Evolutionary conservation across 2,113 vertebrate species (phyloP).

Genomic region (Picathartes gymnocephalus): DNA sequence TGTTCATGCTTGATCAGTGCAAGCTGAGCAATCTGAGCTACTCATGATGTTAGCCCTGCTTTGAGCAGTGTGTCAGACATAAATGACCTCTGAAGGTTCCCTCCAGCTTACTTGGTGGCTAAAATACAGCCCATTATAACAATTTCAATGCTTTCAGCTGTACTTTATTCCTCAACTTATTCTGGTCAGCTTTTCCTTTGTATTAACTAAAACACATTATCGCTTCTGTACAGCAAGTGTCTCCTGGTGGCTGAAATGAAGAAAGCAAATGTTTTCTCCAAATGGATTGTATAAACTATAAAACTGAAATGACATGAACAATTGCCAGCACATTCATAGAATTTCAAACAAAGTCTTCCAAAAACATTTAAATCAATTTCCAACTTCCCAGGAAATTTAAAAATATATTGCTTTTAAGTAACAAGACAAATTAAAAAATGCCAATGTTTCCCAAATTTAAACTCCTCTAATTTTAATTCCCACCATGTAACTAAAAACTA

Average conservation of each 20-base stretch:
- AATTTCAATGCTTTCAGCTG: neutral
- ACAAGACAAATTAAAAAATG: neutral
- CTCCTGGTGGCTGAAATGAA: constrained; percentile 47
- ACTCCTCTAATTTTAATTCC: neutral
- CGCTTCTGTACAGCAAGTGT: constrained; percentile 22
- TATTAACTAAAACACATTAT: neutral
- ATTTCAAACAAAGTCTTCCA: neutral
- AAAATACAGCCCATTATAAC: neutral
- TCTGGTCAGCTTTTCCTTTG: neutral
- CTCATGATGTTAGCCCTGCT: neutral
- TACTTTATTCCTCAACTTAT: neutral
- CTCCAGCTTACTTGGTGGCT: neutral
- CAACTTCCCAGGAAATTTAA: neutral
- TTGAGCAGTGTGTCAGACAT: neutral
- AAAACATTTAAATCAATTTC: neutral
- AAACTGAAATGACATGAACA: neutral
- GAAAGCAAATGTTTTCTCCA: neutral
- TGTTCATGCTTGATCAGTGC: fast-evolving
- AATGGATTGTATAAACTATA: neutral
- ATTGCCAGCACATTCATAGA: neutral
- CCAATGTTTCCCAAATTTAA: neutral
- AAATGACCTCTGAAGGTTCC: neutral
- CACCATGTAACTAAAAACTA: neutral
- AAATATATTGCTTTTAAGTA: neutral
- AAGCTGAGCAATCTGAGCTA: neutral